Base-by-base conservation (phyloP, 2,797 vertebrate genomes). In the Atherinosoma microstoma region DNA sequence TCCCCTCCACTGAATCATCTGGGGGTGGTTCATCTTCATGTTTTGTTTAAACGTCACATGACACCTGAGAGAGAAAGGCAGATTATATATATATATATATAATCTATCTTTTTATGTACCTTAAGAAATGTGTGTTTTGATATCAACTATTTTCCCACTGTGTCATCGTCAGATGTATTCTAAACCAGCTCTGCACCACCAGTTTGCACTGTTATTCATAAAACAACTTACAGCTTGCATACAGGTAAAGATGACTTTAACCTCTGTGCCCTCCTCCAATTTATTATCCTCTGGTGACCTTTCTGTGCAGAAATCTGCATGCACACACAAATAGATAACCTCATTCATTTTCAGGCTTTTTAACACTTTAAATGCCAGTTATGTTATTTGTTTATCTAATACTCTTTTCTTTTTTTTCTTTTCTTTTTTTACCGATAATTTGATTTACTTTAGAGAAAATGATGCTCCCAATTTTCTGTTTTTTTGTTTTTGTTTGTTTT, bases 1-100 rank as follows among this genome's bases (percentile, higher is more conserved):
- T 40, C 68, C 76, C 76, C 3, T 76, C 76, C 75, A 56, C 65
- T 45, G 66, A 34, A 73, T 88, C 79, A 79, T 78, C 62, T 40
- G 40, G 24, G 49, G 70, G 66, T 47, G 65, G 20, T 75, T 82
- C 64, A 67, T 77, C 67, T 64, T 1, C 66, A 69, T 70, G 67
- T 65, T 67, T 71, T 16, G 42, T 79, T 77, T 82, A 63, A 78
- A 76, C 54, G 57, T 1, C 58, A 40, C 40, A 42, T 68, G 73
- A 64, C 70, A 68, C 67, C 36, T 64, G 0, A 6, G 40, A 67
- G 40, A 59, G 54, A n/a, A 16, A 38, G 24, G 0, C 15, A 60
- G 67, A 77, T 27, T 24, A 35, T n/a, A 20, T 36, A 60, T 58
- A 5, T 32, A n/a, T n/a, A n/a, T n/a, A n/a, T n/a, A n/a, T n/a